These are phyloP conservation scores for Trachelus iudaicus DNA, from an alignment of 2,888 invertebrate species.

Conservation along the genomic window DNA sequence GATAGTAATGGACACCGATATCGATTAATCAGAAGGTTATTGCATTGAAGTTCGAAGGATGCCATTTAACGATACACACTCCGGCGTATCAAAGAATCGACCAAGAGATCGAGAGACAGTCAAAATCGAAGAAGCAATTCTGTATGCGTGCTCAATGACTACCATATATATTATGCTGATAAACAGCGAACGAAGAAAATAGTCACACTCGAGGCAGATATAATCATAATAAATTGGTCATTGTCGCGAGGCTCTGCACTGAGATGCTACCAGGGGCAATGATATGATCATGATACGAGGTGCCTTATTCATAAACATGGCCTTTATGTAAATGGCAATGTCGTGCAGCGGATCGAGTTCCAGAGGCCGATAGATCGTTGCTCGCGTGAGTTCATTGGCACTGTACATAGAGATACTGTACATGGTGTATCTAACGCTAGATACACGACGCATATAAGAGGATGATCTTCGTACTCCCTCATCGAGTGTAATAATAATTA, in stretches of 20 bases:
- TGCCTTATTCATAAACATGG: conserved; percentile 34
- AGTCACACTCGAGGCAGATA: not conserved
- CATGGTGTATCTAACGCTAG: not conserved
- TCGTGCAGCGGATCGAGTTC: not conserved
- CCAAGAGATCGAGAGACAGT: not conserved
- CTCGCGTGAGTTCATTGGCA: not conserved
- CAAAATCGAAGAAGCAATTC: not conserved
- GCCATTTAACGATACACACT: not conserved
- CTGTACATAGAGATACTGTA: not conserved
- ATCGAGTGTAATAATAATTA: not conserved
- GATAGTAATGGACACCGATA: not conserved
- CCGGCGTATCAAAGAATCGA: not conserved
- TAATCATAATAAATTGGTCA: not conserved
- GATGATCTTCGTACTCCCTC: not conserved
- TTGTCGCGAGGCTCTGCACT: not conserved
- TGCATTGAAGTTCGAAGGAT: not conserved
- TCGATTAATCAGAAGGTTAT: not conserved
- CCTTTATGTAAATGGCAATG: conserved; percentile 18
- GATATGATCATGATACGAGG: conserved; percentile 24
- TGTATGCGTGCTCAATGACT: not conserved
- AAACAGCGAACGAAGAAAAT: not conserved
- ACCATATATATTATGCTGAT: not conserved
- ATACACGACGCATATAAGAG: not conserved
- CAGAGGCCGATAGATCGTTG: not conserved
- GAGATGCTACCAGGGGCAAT: not conserved